Conservation (phyloP, 1,140 invertebrate species). For the Rhysida immarginata region DNA sequence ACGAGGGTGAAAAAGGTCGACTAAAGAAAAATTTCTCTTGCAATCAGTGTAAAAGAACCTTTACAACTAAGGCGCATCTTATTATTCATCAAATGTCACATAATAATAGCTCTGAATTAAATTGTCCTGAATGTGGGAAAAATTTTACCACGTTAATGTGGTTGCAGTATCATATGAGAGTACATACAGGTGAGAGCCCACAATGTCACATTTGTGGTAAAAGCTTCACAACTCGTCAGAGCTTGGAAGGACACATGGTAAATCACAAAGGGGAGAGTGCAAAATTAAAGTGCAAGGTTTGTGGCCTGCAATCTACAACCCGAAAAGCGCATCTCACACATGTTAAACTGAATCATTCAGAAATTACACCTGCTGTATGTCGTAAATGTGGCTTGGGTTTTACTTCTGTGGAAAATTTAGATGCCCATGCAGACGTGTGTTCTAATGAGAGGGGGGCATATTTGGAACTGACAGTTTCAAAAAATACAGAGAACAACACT, state of each 20-base stretch:
- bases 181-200: not conserved
- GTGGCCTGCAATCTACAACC: too few species aligned
- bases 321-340: too few species aligned
- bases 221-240: not conserved
- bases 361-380: too few species aligned
- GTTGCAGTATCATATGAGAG: not conserved
- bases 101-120: not conserved
- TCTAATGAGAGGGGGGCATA: too few species aligned
- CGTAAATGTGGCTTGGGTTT: too few species aligned
- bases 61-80: not conserved
- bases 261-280: not conserved
- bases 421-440: too few species aligned
- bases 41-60: not conserved
- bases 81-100: not conserved
- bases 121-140: not conserved
- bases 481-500: too few species aligned
- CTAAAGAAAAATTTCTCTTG: not conserved
- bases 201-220: not conserved
- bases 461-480: too few species aligned
- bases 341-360: too few species aligned
- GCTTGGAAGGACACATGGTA: not conserved
- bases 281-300: too few species aligned
- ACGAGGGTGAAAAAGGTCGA: not conserved
- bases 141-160: not conserved
- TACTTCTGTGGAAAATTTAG: too few species aligned